Evolutionary conservation across 2,888 invertebrate genomes (phyloP), one percentile per base, ranked within the genome.

Genomic region (Chloroclysta siterata): DNA sequence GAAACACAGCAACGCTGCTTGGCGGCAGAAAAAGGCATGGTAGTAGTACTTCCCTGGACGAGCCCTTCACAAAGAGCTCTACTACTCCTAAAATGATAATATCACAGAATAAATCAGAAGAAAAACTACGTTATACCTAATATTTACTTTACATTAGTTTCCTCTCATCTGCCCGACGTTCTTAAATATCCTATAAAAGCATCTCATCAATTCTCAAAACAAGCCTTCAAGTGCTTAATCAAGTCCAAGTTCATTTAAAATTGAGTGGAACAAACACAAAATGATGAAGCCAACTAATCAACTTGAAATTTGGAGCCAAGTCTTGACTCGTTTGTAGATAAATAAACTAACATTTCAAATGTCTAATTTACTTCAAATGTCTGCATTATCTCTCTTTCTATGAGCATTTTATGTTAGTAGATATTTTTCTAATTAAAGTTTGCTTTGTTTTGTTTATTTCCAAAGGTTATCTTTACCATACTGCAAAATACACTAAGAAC

Each of bases 291-390:
- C 13, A 50, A 46, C 44, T 58, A 58, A 58, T 63, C 63, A 58
- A 58, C 53, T 44, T 13, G 44, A 46, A 58, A 39, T 56, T 11
- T 55, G 52, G 47, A 42, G 28, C 14, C 17, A 50, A 63, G 44
- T 63, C 39, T 57, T 48, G 33, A 47, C 17, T 46, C 7, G 47
- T 44, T 53, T 58, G 29, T 33, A 44, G 50, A 41, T 50, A 15
- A 29, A 44, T 63, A 39, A 63, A 47, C 29, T 44, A 63, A 51
- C 39, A 39, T 63, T 63, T 58, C 50, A 51, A 51, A 54, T 46
- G 29, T 51, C 44, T 46, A 42, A 63, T 50, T 50, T 50, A 47
- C n/a, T 48, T 60, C 15, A 14, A 33, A 51, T 33, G n/a, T 36
- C 36, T 39, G 17, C 14, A n/a, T 36, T 47, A 44, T 29, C 47